Conservation (phyloP, 2,797 vertebrate species). For the Etheostoma nigrum region DNA sequence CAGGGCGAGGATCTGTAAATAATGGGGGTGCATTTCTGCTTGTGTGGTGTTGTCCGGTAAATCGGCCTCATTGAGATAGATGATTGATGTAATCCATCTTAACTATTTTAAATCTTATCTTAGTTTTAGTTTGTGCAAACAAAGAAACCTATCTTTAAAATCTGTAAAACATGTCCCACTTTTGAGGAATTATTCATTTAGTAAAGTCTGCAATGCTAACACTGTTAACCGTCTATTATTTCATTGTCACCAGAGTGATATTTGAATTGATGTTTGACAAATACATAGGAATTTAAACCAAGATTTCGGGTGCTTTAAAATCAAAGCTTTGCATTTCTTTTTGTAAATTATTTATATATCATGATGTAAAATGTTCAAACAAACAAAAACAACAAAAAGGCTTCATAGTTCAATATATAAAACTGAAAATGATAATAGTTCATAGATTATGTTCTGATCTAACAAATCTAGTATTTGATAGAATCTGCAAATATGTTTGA, state of each 20-base stretch:
- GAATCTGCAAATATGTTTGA: too few species aligned
- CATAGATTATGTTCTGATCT: too few species aligned
- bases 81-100: not conserved
- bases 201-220: not conserved
- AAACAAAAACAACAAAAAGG: too few species aligned
- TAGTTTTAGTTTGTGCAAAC: not conserved
- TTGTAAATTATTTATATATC: not conserved
- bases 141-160: not conserved
- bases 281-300: too few species aligned
- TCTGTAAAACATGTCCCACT: not conserved
- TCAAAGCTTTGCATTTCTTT: not conserved
- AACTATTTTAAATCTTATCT: constrained; percentile 4
- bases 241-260: not conserved
- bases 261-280: too few species aligned
- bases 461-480: too few species aligned
- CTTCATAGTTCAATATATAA: too few species aligned
- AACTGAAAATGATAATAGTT: too few species aligned
- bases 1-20: constrained; percentile 34
- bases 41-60: constrained; percentile 5
- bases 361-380: too few species aligned
- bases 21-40: constrained; percentile 33
- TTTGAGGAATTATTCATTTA: not conserved
- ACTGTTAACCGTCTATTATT: not conserved
- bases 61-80: not conserved
- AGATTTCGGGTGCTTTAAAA: not conserved